Conservation (phyloP, 1,140 invertebrate species). For the Batillaria attramentaria region DNA sequence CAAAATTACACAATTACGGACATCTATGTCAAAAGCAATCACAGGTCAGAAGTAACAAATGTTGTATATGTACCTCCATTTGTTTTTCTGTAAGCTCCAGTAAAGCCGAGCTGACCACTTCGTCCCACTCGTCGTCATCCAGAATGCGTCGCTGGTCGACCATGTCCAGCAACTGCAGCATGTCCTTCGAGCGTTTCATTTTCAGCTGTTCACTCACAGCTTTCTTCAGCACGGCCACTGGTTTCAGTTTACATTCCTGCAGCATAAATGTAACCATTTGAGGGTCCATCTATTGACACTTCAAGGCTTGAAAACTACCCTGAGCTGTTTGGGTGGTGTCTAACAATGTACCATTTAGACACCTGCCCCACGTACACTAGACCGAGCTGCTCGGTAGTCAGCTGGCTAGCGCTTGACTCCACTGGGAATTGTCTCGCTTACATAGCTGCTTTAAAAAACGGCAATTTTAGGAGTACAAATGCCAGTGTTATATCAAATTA, state of each 20-base stretch:
- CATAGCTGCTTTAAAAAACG: too few relatives aligned
- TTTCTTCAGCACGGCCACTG: slow-evolving; percentile 61
- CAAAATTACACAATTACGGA: too few relatives aligned
- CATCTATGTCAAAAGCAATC: too few relatives aligned
- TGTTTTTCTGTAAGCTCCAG: slow-evolving; percentile 62
- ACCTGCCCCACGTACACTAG: not conserved
- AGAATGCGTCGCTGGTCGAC: slow-evolving; percentile 53
- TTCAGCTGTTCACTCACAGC: slow-evolving; percentile 65
- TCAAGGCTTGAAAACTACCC: too few relatives aligned
- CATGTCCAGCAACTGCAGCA: slow-evolving; percentile 58
- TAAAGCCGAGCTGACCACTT: slow-evolving; percentile 66
- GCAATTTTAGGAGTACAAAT: too few relatives aligned
- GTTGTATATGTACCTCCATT: slow-evolving; percentile 26
- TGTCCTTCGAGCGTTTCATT: slow-evolving; percentile 51
- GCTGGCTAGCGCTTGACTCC: too few relatives aligned
- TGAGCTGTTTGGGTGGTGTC: too few relatives aligned
- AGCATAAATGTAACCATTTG: slow-evolving; percentile 29
- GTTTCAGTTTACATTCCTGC: slow-evolving; percentile 67
- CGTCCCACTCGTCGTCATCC: slow-evolving; percentile 64
- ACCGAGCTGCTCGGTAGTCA: too few relatives aligned
- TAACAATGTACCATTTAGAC: too few relatives aligned
- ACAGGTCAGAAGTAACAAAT: too few relatives aligned
- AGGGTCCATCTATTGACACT: not conserved
- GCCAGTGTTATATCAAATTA: too few relatives aligned
- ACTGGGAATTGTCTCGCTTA: too few relatives aligned